Percentiles rank a stretch among this genome's conserved stretches.
Evolutionary conservation across 2,113 vertebrate genomes (phyloP).

Genomic region (Muntiacus reevesi): DNA sequence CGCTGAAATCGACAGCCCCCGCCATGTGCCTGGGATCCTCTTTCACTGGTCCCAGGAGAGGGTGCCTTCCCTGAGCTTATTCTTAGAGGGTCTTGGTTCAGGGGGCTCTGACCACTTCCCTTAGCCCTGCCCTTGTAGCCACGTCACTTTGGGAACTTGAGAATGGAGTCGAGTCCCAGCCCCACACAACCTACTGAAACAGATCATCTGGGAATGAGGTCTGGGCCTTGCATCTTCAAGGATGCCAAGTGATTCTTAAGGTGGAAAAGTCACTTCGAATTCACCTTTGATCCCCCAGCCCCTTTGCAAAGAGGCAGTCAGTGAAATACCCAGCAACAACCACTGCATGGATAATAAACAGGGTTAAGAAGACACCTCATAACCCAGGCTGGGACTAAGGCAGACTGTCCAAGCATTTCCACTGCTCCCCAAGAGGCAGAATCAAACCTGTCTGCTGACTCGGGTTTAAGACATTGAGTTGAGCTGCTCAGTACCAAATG

Average conservation of each 20-base stretch:
- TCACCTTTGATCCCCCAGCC: neutral
- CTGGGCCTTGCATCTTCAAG: neutral
- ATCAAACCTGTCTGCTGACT: neutral
- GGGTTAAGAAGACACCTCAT: neutral
- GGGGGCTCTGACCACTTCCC: neutral
- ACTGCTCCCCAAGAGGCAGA: neutral
- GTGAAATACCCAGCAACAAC: neutral
- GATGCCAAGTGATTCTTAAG: neutral
- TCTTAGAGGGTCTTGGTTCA: neutral
- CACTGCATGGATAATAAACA: neutral
- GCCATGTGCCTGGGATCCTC: neutral
- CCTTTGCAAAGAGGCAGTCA: neutral
- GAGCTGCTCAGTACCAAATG: neutral
- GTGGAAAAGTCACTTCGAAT: neutral
- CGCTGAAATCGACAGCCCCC: neutral
- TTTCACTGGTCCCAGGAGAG: neutral
- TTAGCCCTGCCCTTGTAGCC: neutral
- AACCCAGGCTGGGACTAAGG: neutral
- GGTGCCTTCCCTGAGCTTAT: neutral
- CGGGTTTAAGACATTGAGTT: neutral
- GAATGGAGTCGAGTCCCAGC: neutral
- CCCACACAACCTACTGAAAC: neutral
- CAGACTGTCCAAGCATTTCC: neutral
- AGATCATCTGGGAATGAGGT: no score
- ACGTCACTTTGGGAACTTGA: neutral